These are phyloP conservation scores for Gallinago solitaria DNA, from an alignment of 2,797 vertebrate species.

Conservation along the genomic window DNA sequence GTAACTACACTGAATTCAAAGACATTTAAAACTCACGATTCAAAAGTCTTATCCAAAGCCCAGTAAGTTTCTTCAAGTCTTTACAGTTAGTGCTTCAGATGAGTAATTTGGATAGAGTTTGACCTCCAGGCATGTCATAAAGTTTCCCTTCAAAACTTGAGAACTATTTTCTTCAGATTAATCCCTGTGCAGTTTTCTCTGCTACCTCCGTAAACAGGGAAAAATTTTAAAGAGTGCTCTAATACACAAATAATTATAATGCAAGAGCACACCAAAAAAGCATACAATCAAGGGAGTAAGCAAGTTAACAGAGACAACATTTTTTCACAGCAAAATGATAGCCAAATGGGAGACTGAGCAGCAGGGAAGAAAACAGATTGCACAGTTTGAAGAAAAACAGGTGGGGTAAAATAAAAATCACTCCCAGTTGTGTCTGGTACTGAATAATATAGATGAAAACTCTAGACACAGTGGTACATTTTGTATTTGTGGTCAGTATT, in stretches of 20 bases:
- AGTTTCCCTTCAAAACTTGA: neutral
- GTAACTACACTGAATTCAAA: neutral
- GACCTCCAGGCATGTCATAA: neutral
- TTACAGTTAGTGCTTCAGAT: neutral
- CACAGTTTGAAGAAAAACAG: neutral
- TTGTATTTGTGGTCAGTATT: neutral
- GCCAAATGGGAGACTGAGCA: neutral
- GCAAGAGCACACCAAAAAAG: neutral
- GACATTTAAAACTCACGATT: neutral
- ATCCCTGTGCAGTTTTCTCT: neutral
- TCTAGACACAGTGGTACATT: neutral
- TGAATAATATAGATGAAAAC: neutral
- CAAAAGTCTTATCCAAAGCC: neutral
- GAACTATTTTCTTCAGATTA: neutral
- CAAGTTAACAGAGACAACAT: neutral
- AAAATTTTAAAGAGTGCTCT: neutral
- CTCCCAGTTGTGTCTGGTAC: neutral
- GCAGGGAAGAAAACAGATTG: neutral
- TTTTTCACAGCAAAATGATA: neutral
- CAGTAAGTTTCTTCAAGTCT: neutral
- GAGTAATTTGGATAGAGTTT: neutral
- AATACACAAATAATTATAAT: neutral
- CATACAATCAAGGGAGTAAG: neutral
- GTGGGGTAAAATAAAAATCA: neutral
- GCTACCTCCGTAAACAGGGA: neutral